Base-by-base conservation (phyloP, 2,113 vertebrate species). In the Pavo muticus region DNA sequence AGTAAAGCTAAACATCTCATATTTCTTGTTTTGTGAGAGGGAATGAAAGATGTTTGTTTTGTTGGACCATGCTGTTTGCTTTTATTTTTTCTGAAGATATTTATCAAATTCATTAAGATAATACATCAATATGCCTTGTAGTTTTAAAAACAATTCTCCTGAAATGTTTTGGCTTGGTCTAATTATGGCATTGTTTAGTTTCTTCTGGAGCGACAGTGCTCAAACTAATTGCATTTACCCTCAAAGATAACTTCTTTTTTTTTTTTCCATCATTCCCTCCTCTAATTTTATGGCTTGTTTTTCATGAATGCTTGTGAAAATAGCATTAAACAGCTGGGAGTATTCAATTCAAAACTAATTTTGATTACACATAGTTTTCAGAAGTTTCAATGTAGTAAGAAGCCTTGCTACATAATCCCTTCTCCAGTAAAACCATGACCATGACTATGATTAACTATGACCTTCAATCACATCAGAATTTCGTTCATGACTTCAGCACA, bases 71-170 rank as follows among this genome's bases (percentile, higher is more conserved):
- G 68, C 45, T 84, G 61, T 72, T 93, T 93, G 88, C 18, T 80
- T 83, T 59, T 67, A 48, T 91, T 59, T 61, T 72, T 94, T 91
- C 75, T 86, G 64, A 94, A 90, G 88, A 45, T 83, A 77, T 93
- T 94, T 95, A 91, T 96, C 88, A 94, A 83, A 64, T 56, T 50
- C 88, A 88, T 91, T 90, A 91, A 93, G 90, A 83, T 91, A 94
- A 95, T 91, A 93, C 90, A 96, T 94, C 88, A 95, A 73, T 91
- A 85, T 54, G 68, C 14, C 79, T 91, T 77, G 83, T 63, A 21
- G 27, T 45, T 96, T 94, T 91, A 91, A 90, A 90, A 94, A 68
- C 30, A 23, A 54, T 91, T 91, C 59, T 78, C 65, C 48, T 85
- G 72, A 91, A 94, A 85, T 91, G 64, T 67, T 94, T 91, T 93